These are phyloP conservation scores for Pollenia amentaria DNA, from an alignment of 2,888 invertebrate species.

Conservation along the genomic window DNA sequence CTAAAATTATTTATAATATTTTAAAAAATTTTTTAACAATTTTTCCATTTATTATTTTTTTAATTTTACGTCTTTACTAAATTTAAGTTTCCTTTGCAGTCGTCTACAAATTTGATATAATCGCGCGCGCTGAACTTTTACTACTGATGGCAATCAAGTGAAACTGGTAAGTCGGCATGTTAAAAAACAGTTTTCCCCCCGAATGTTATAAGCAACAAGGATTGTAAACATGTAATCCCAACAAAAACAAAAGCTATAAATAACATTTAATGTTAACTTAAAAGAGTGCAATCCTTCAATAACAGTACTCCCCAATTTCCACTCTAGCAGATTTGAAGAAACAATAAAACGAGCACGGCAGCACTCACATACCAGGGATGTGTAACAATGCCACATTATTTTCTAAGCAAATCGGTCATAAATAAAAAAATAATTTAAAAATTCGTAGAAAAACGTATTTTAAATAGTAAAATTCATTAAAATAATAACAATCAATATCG, in stretches of 20 bases:
- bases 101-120: slow-evolving; percentile 56
- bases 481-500: too few relatives aligned
- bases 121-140: slow-evolving; percentile 74
- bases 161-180: slow-evolving; percentile 45
- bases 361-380: not conserved
- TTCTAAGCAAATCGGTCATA: too few relatives aligned
- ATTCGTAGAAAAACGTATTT: too few relatives aligned
- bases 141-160: slow-evolving; percentile 68
- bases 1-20: not conserved
- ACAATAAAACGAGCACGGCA: too few relatives aligned
- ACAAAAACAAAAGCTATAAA: not conserved
- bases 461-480: too few relatives aligned
- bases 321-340: too few relatives aligned
- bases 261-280: slow-evolving; percentile 54
- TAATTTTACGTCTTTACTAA: not conserved
- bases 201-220: slow-evolving; percentile 43
- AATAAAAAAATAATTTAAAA: too few relatives aligned
- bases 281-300: slow-evolving; percentile 46
- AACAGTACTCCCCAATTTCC: not conserved
- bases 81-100: not conserved
- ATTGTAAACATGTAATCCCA: slow-evolving; percentile 9
- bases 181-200: slow-evolving; percentile 61
- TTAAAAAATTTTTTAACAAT: not conserved
- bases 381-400: not conserved
- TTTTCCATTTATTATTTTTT: slow-evolving; percentile 5